Evolutionary conservation across 2,113 vertebrate genomes (phyloP).

Genomic region (Piprites chloris): DNA sequence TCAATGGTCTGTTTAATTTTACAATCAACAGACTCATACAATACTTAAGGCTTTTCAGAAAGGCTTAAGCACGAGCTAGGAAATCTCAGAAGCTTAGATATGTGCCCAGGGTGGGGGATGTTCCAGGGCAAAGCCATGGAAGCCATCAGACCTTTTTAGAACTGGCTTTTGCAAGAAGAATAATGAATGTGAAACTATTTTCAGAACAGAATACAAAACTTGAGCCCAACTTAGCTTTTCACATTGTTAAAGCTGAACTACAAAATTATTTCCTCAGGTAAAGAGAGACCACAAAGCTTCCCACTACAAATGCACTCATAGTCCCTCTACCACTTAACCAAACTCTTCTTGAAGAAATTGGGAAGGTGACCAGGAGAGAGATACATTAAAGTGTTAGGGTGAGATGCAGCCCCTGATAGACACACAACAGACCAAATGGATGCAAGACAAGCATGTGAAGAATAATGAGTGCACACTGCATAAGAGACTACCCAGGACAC

Average conservation of each 20-base stretch:
- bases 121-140: not conserved
- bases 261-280: not conserved
- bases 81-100: not conserved
- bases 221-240: not conserved
- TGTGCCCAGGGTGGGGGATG: accelerated
- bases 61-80: accelerated
- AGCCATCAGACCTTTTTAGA: not conserved
- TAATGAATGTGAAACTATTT: not conserved
- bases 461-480: not conserved
- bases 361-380: not conserved
- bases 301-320: not conserved
- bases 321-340: not conserved
- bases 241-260: not conserved
- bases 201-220: not conserved
- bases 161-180: not conserved
- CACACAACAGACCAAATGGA: not conserved
- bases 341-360: not conserved
- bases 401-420: not conserved
- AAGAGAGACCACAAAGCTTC: not conserved
- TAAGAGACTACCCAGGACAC: not conserved
- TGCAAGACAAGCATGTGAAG: not conserved
- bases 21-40: not conserved
- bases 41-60: not conserved
- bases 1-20: not conserved
- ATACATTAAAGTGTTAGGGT: not conserved